These are phyloP conservation scores for Sorex fumeus DNA, from an alignment of 2,113 vertebrate genomes.

Conservation along the genomic window DNA sequence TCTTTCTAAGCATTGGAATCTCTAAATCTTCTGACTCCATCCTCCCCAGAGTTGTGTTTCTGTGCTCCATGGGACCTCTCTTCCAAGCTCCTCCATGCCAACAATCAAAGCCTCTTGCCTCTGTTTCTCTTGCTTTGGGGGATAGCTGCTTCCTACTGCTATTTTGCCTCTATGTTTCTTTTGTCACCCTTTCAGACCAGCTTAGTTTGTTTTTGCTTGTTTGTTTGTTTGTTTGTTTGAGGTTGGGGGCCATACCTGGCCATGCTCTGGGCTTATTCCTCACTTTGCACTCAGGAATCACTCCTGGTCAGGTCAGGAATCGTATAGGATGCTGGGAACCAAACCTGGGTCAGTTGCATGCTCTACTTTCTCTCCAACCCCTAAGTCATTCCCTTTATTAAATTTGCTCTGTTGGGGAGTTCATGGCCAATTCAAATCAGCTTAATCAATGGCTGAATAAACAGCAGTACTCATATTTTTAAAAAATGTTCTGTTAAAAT, in stretches of 20 bases:
- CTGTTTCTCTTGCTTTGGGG: neutral
- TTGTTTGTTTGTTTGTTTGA: too few relatives aligned
- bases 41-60: neutral
- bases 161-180: neutral
- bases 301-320: too few relatives aligned
- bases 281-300: too few relatives aligned
- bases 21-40: neutral
- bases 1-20: neutral
- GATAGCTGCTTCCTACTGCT: neutral
- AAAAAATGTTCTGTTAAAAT: conserved; percentile 65
- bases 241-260: too few relatives aligned
- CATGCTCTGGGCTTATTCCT: too few relatives aligned
- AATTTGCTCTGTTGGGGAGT: conserved; percentile 23
- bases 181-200: neutral
- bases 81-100: neutral
- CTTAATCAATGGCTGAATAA: too few relatives aligned
- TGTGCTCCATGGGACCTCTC: neutral
- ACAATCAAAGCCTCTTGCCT: neutral
- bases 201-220: neutral
- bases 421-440: too few relatives aligned
- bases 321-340: too few relatives aligned
- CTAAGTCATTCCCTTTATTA: conserved; percentile 67
- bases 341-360: too few relatives aligned
- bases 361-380: too few relatives aligned
- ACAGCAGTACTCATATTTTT: too few relatives aligned